Evolutionary conservation across 2,888 invertebrate species (phyloP), one percentile per base, ranked within the genome.

Genomic region (Antitype chi): DNA sequence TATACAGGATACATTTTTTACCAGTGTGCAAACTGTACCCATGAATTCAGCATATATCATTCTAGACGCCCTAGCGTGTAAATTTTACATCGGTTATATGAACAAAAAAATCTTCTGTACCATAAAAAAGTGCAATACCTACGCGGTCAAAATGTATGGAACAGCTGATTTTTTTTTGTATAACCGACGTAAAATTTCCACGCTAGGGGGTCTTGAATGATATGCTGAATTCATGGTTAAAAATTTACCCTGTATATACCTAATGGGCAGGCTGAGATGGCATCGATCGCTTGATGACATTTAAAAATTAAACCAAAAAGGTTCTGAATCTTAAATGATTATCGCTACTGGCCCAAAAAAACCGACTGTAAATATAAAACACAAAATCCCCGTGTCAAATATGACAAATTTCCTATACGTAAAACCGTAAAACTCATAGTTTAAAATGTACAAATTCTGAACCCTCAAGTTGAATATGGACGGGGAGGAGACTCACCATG

Each of bases 381-480:
- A 32, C 17, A 0, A 25, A 73, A 32, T 2, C 6, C 17, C 47
- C 57, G 20, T 78, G 87, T 87, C 88, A 86, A 72, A 67, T 57
- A 66, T 82, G 86, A 85, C 85, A 85, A 66, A 62, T 70, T 71
- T 71, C n/a, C 49, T 55, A 77, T 78, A 57, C 60, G n/a, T 28
- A 32, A 68, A 17, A 68, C 32, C 68, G 64, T 72, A 38, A 66
- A 60, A 76, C 62, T 63, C 59, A 64, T 74, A 62, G 62, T 70
- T 68, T 84, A 76, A 59, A 82, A 87, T 88, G 87, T 74, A 83
- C 71, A 84, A 86, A 84, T 74, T 83, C 62, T 86, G 70, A 81
- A 25, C 72, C 43, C 28, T 70, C 67, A 78, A 80, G 25, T 80
- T 72, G 78, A 88, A 78, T 78, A 92, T 92, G 92, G 90, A 89